These are phyloP conservation scores for Eupithecia dodoneata DNA, from an alignment of 2,888 invertebrate species.

Conservation along the genomic window DNA sequence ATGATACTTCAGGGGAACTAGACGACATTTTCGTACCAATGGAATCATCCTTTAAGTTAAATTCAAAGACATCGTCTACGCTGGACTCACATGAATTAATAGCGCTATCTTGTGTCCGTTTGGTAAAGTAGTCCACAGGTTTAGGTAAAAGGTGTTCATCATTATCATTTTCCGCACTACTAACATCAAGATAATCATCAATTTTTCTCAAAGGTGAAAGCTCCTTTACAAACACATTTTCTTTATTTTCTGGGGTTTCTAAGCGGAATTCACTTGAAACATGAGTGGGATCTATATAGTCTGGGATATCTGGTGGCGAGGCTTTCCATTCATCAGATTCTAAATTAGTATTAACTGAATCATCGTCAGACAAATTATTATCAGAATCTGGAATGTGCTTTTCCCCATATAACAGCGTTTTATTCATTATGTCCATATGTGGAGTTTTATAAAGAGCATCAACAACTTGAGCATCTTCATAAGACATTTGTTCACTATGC, in stretches of 20 bases:
- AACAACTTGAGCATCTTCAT: slow-evolving; percentile 63
- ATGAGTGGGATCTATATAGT: slow-evolving; percentile 43
- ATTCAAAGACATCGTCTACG: slow-evolving; percentile 57
- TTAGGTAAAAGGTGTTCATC: slow-evolving; percentile 43
- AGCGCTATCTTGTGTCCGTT: slow-evolving; percentile 51
- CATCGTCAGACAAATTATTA: slow-evolving; percentile 54
- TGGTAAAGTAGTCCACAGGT: slow-evolving; percentile 32
- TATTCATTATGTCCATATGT: slow-evolving; percentile 72
- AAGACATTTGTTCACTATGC: slow-evolving; percentile 67
- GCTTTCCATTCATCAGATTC: slow-evolving; percentile 52
- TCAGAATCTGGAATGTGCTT: slow-evolving; percentile 40
- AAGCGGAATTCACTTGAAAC: slow-evolving; percentile 39
- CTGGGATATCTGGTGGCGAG: slow-evolving; percentile 41
- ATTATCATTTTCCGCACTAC: slow-evolving; percentile 43
- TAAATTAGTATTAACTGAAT: slow-evolving; percentile 59
- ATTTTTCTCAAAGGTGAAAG: slow-evolving; percentile 41
- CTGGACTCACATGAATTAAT: slow-evolving; percentile 64
- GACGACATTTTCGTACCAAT: slow-evolving; percentile 41
- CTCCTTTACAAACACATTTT: slow-evolving; percentile 49
- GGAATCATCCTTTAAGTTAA: slow-evolving; percentile 52
- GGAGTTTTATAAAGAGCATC: slow-evolving; percentile 71
- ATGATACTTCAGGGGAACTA: slow-evolving; percentile 78
- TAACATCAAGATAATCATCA: slow-evolving; percentile 38
- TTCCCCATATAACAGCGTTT: slow-evolving; percentile 54
- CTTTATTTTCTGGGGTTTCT: slow-evolving; percentile 53